A percentile compares a stretch with the other conserved stretches of the same genome.
Evolutionary conservation across 1,140 invertebrate genomes (phyloP).

Genomic region (Fopius arisanus): DNA sequence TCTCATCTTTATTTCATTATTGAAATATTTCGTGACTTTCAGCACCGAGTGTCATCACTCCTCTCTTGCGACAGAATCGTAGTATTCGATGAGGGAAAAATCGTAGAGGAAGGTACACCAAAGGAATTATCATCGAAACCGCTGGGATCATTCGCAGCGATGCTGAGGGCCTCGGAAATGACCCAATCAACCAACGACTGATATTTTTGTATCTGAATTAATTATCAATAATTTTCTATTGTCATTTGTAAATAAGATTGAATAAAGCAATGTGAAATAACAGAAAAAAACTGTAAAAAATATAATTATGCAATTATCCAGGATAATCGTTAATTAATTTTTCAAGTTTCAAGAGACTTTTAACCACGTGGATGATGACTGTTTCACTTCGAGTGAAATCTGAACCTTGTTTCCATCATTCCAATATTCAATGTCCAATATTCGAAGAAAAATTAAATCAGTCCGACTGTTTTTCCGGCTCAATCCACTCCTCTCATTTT

Average conservation of each 20-base stretch:
- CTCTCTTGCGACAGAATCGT: slow-evolving; percentile 79
- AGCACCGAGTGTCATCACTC: slow-evolving; percentile 82
- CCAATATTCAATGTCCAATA: neutral
- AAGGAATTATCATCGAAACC: slow-evolving; percentile 68
- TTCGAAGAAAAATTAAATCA: neutral
- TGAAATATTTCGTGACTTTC: slow-evolving; percentile 31
- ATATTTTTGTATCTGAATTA: neutral
- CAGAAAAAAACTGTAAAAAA: too few relatives aligned
- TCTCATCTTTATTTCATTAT: too few relatives aligned
- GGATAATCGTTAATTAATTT: too few relatives aligned
- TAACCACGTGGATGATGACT: too few relatives aligned
- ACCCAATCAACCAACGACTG: slow-evolving; percentile 20
- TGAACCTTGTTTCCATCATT: neutral
- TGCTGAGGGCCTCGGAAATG: slow-evolving; percentile 53
- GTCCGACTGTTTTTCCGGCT: neutral
- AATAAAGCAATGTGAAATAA: too few relatives aligned
- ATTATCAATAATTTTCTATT: neutral
- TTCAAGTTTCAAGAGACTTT: too few relatives aligned
- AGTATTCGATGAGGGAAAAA: slow-evolving; percentile 78
- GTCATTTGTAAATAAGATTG: neutral
- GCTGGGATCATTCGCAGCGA: slow-evolving; percentile 63
- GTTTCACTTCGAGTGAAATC: too few relatives aligned
- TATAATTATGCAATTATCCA: too few relatives aligned
- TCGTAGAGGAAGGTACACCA: slow-evolving; percentile 81
- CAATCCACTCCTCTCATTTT: neutral